These are phyloP conservation scores for Lordiphosa fenestrarum DNA, from an alignment of 2,888 invertebrate genomes.

Conservation along the genomic window DNA sequence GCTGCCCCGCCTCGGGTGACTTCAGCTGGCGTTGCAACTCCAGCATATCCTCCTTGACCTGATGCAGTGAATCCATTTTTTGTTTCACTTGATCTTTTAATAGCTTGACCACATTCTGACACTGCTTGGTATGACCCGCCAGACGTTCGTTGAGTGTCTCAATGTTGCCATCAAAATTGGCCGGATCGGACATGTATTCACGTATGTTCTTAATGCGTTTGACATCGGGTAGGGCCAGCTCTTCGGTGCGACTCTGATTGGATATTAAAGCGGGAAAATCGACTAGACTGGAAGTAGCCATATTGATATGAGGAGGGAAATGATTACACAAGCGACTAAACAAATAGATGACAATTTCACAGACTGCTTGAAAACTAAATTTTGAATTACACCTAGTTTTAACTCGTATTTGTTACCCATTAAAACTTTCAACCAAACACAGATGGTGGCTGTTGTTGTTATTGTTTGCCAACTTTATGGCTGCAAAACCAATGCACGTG, in stretches of 20 bases:
- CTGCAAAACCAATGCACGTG: conserved; percentile 50
- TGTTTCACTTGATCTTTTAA: conserved; percentile 19
- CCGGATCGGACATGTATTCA: conserved; percentile 27
- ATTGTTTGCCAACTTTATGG: too few relatives aligned
- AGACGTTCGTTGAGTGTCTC: conserved; percentile 13
- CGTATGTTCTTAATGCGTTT: conserved; percentile 29
- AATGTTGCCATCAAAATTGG: conserved; percentile 12
- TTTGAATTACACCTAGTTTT: too few relatives aligned
- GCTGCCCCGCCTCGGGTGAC: background rate
- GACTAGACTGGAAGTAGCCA: conserved; percentile 1
- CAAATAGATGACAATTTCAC: too few relatives aligned
- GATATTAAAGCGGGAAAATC: conserved; percentile 20
- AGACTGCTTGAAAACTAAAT: too few relatives aligned
- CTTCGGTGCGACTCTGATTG: background rate
- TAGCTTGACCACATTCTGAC: conserved; percentile 16
- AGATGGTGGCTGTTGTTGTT: conserved; percentile 3
- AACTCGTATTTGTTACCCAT: too few relatives aligned
- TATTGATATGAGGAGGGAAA: background rate
- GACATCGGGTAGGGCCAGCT: conserved; percentile 35
- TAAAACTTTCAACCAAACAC: too few relatives aligned
- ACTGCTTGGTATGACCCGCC: conserved; percentile 21
- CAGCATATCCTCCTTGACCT: conserved; percentile 38
- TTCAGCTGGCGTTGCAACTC: conserved; percentile 28
- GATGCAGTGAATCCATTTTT: conserved; percentile 23
- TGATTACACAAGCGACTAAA: too few relatives aligned